These are phyloP conservation scores for Gobionotothen gibberifrons DNA, from an alignment of 2,797 vertebrate species.

Conservation along the genomic window DNA sequence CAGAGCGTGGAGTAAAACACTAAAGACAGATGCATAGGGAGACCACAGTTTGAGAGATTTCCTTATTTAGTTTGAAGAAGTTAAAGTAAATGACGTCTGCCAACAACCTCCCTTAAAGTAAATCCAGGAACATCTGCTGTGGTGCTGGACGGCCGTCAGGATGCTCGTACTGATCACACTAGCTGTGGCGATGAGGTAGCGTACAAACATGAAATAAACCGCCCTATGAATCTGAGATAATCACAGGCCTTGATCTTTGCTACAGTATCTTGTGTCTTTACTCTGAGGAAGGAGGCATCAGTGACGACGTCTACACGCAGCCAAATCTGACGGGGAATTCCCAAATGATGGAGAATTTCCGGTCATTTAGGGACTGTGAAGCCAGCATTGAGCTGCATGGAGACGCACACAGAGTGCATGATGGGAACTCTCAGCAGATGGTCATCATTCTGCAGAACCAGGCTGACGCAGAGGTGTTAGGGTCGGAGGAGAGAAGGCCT, in stretches of 20 bases:
- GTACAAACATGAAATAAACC: conserved; percentile 44
- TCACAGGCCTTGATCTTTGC: conserved; percentile 77
- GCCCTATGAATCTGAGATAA: conserved; percentile 43
- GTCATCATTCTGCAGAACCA: conserved; percentile 41
- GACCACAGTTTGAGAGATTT: conserved; percentile 28
- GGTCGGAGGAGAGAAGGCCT: conserved; percentile 22
- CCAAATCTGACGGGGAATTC: not conserved
- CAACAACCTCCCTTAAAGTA: not conserved
- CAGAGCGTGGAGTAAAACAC: conserved; percentile 4
- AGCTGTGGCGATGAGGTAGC: conserved; percentile 76
- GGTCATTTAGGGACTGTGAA: not conserved
- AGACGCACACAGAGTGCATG: conserved; percentile 11
- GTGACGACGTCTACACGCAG: conserved; percentile 34
- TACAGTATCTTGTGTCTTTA: conserved; percentile 78
- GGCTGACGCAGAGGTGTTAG: conserved; percentile 12
- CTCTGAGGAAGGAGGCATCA: conserved; percentile 11
- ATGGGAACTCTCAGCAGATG: conserved; percentile 13
- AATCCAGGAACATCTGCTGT: conserved; percentile 35
- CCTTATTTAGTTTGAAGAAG: not conserved
- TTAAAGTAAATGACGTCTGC: conserved; percentile 6
- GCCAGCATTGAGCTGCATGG: conserved; percentile 21
- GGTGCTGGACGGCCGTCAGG: conserved; percentile 33
- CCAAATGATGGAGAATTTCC: conserved; percentile 4
- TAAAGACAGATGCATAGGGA: conserved; percentile 40
- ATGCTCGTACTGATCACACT: conserved; percentile 41